Conservation (phyloP, 2,113 vertebrate genomes). For the Sprattus sprattus region DNA sequence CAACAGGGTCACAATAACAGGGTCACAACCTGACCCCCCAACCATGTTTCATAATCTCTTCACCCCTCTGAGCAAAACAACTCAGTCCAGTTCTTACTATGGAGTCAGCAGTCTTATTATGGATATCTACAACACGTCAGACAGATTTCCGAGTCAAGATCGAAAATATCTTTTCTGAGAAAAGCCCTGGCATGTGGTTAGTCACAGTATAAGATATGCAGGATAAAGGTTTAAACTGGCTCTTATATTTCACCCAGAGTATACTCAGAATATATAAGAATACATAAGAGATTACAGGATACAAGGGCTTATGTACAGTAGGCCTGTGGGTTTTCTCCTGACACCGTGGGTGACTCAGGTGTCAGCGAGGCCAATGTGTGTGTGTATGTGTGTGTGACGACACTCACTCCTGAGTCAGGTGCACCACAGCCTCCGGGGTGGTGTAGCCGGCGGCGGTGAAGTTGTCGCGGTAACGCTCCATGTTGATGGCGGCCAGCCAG, state of each 20-base stretch:
- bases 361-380: not conserved
- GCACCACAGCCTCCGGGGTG: slow-evolving; percentile 89
- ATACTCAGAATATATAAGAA: not conserved
- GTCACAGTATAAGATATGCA: not conserved
- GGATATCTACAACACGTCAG: not conserved
- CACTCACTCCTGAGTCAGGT: slow-evolving; percentile 98
- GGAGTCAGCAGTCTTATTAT: no score
- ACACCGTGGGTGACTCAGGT: not conserved
- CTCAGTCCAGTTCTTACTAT: no score
- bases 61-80: no score
- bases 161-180: no score
- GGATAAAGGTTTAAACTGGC: not conserved
- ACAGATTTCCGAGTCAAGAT: not conserved
- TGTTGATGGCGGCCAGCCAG: slow-evolving; percentile 93
- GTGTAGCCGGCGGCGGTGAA: slow-evolving; percentile 94
- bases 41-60: no score
- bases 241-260: not conserved
- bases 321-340: not conserved
- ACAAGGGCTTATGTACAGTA: not conserved
- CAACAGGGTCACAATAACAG: not conserved
- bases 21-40: no score
- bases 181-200: no score
- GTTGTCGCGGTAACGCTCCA: slow-evolving; percentile 96
- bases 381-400: not conserved
- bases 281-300: not conserved